Base-by-base conservation (phyloP, 2,113 vertebrate genomes). In the Castor canadensis region DNA sequence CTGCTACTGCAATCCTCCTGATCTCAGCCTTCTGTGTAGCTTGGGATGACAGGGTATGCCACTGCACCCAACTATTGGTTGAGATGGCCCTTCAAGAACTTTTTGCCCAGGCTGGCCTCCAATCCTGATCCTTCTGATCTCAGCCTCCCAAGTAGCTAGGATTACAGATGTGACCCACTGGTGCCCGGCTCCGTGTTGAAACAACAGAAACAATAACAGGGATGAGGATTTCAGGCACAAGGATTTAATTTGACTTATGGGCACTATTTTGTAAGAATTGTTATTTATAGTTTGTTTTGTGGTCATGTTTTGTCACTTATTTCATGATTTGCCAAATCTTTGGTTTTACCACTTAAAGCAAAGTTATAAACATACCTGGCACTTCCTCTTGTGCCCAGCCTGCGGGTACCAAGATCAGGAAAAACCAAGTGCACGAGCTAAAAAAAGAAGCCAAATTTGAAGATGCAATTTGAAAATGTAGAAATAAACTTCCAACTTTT, bases 391-490 rank as follows among this genome's bases (percentile, higher is more conserved):
- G 84, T 97, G 89, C 98, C 98, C 94, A 98, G 90, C 35, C 98
- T 98, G 96, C 97, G 97, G 92, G 98, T 98, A 32, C 97, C 87
- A 67, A 98, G 96, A 52, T 94, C 97, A 0, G 98, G 98, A 30
- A 98, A 98, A 91, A 98, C 98, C 91, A 97, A 94, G 15, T 26
- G 93, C 89, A 98, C 82, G 16, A 98, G 96, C 98, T 98, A 62
- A 87, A 97, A 58, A 64, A 87, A 71, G 1, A 96, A 93, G 8
- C 2, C 67, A 95, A 83, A 81, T 45, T 81, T 28, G 38, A 89
- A 80, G 45, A 30, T 66, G 56, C 6, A 30, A 11, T 40, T 52
- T 6, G 4, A 52, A 83, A 77, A 35, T 3, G 6, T 54, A 62
- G 66, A 73, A 35, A 38, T 19, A 77, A 72, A 86, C 12, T 76